Base-by-base conservation (phyloP, 2,888 invertebrate genomes). In the Diaperis boleti region DNA sequence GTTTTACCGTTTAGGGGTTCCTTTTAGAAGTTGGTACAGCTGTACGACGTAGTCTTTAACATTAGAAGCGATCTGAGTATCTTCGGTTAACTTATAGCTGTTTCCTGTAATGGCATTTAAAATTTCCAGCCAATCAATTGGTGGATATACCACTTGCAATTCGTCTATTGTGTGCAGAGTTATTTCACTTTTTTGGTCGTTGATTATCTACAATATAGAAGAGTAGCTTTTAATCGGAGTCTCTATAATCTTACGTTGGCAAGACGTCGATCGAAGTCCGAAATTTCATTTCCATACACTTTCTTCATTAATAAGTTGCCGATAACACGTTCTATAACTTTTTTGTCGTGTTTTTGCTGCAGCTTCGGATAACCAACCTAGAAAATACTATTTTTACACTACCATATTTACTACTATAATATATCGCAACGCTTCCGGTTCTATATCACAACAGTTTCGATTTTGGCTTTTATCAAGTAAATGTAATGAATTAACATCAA, bases 1-100 rank as follows among this genome's bases (percentile, higher is more conserved):
- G 31, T 35, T 22, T 39, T 57, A 70, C 71, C 68, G 62, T 6
- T 57, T 66, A 14, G 52, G 13, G 5, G 65, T 68, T 47, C 37
- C 39, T 37, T 56, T 59, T 15, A 71, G 33, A 13, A 69, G 45
- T 14, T 29, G 17, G 52, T 63, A 35, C 18, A 71, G 47, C 60
- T 64, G 62, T 10, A 56, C 31, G 13, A 71, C 50, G 33, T 71
- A 71, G 13, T n/a, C 13, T 14, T 60, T 26, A 1, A 60, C 41
- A 35, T 26, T 15, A 35, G 59, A 59, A 7, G 64, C 33, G n/a
- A 69, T 39, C 37, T 52, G 61, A 8, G 63, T 57, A 14, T 65
- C 42, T 18, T 50, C 44, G 1, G 65, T 49, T 3, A 64, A 37
- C 20, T 47, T 33, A 17, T 13, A 42, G 15, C 6, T 42, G 22